A percentile compares a stretch with the other conserved stretches of the same genome.
phyloP scores from a whole-genome alignment of 1,140 invertebrate species.

The Mactra quadrangularis region DNA sequence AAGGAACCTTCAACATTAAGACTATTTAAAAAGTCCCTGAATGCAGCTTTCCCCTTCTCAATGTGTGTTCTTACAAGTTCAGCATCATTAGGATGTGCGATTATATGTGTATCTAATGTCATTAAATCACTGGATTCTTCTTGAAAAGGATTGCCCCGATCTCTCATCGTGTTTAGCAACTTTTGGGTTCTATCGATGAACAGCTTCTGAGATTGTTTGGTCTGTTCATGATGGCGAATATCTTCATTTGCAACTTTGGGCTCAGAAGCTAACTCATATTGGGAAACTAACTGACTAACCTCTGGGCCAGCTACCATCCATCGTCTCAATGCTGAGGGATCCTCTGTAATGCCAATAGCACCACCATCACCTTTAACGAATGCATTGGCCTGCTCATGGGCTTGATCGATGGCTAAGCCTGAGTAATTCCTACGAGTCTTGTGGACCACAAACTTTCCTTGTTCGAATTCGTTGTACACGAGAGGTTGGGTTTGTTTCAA shows the following conservation, averaged over 20 bases:
- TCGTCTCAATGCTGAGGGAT: conserved; percentile 66
- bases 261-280: conserved; percentile 62
- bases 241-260: conserved; percentile 14
- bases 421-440: conserved; percentile 47
- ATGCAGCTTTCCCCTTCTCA: conserved; percentile 16
- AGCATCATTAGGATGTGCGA: conserved; percentile 25
- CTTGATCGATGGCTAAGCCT: conserved; percentile 70
- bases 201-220: conserved; percentile 10
- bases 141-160: conserved; percentile 63
- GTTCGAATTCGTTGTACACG: not conserved
- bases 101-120: conserved; percentile 56
- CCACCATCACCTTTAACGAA: conserved; percentile 70
- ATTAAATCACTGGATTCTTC: conserved; percentile 62
- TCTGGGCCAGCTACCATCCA: conserved; percentile 73
- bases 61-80: conserved; percentile 10
- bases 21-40: conserved; percentile 24
- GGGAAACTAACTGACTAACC: conserved; percentile 58
- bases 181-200: conserved; percentile 53
- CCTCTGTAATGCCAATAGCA: conserved; percentile 69
- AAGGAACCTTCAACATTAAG: not conserved
- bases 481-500: not conserved
- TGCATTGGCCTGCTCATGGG: conserved; percentile 69
- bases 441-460: not conserved
- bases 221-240: conserved; percentile 44
- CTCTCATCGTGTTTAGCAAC: conserved; percentile 21